These are phyloP conservation scores for Argya squamiceps DNA, from an alignment of 2,797 vertebrate species.

Conservation along the genomic window DNA sequence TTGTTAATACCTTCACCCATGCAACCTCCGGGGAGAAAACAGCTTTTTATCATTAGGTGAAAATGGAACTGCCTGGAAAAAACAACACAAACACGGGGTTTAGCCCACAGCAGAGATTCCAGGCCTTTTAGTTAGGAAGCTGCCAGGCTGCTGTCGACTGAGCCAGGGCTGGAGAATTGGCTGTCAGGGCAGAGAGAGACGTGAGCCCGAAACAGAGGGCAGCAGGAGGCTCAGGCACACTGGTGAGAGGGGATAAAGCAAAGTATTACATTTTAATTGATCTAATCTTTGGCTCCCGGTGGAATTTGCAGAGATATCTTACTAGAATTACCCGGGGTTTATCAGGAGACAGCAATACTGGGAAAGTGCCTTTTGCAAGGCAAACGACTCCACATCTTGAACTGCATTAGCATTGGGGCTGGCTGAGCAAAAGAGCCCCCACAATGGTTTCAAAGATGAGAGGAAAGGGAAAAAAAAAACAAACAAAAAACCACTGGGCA, in stretches of 20 bases:
- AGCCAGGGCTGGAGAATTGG: constrained; percentile 11
- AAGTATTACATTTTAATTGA: constrained; percentile 78
- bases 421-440: constrained; percentile 37
- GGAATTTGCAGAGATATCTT: constrained; percentile 72
- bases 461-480: neutral
- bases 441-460: constrained; percentile 21
- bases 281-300: constrained; percentile 75
- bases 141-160: constrained; percentile 54
- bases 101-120: constrained; percentile 19
- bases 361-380: constrained; percentile 72
- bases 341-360: constrained; percentile 73
- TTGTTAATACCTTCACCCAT: constrained; percentile 11
- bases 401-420: constrained; percentile 67
- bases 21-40: constrained; percentile 22
- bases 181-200: neutral
- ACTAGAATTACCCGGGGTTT: constrained; percentile 76
- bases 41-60: constrained; percentile 60
- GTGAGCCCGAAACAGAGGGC: constrained; percentile 4
- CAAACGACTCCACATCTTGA: constrained; percentile 40
- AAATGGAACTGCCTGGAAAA: constrained; percentile 73
- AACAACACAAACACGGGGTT: constrained; percentile 61
- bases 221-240: constrained; percentile 36
- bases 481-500: neutral
- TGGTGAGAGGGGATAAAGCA: constrained; percentile 72
- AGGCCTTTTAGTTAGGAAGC: constrained; percentile 55